Percentiles rank a stretch among this genome's conserved stretches.
These are phyloP conservation scores for Ceratina calcarata DNA, from an alignment of 1,140 invertebrate species.

Conservation along the genomic window DNA sequence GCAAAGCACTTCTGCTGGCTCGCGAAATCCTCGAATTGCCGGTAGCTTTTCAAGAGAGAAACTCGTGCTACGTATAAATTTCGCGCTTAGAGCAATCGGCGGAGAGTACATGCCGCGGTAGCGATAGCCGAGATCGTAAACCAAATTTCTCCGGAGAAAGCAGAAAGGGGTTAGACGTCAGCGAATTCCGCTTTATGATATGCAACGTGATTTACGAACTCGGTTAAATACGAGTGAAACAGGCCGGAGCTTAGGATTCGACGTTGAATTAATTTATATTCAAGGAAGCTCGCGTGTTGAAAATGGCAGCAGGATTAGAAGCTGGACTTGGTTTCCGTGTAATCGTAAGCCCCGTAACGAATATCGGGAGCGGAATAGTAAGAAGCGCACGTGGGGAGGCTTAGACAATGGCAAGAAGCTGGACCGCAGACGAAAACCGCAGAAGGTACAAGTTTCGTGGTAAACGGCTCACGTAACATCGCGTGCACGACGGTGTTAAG, in stretches of 20 bases:
- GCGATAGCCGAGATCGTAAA: not conserved
- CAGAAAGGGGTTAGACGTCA: not conserved
- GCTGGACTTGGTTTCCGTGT: not conserved
- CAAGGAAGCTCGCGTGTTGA: not conserved
- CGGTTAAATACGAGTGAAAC: too few relatives aligned
- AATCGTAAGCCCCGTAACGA: not conserved
- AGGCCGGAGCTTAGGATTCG: too few relatives aligned
- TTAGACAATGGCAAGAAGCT: conserved; percentile 12
- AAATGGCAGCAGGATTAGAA: not conserved
- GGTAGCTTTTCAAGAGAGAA: not conserved
- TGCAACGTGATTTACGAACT: not conserved
- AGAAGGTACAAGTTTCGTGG: conserved; percentile 49
- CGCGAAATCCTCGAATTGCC: not conserved
- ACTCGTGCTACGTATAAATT: not conserved
- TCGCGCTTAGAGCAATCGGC: not conserved
- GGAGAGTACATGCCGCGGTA: not conserved
- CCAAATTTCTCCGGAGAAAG: conserved; percentile 3
- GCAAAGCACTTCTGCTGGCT: conserved; percentile 18
- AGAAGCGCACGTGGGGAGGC: not conserved
- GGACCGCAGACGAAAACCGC: conserved; percentile 44
- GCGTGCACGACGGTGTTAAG: conserved; percentile 62
- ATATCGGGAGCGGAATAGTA: not conserved
- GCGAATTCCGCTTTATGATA: conserved; percentile 14
- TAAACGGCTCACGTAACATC: conserved; percentile 65
- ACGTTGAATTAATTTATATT: too few relatives aligned